Percentiles rank a stretch among this genome's conserved stretches.
phyloP scores from a whole-genome alignment of 2,113 vertebrate species.

The Ceyx margarethae region DNA sequence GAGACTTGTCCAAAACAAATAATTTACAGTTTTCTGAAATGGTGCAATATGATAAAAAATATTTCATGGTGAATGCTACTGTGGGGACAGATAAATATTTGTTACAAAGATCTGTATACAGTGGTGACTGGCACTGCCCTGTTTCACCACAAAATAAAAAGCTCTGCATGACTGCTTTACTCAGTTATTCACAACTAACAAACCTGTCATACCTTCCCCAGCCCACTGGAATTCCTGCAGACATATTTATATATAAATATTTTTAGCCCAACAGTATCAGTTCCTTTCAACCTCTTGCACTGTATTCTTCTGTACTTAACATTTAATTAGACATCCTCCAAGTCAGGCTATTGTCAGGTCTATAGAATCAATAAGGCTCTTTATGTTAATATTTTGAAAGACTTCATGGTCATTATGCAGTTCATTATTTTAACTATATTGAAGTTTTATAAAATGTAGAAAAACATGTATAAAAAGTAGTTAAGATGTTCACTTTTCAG shows the following conservation, averaged over 20 bases:
- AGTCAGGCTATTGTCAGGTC: not conserved
- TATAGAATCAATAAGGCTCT: not conserved
- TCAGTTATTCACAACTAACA: conserved; percentile 36
- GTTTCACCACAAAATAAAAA: conserved; percentile 9
- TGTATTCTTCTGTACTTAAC: not conserved
- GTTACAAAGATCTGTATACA: not conserved
- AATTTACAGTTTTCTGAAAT: not conserved
- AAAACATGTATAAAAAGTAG: not conserved
- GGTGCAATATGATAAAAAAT: not conserved
- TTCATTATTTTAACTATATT: not conserved
- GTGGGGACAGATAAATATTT: not conserved
- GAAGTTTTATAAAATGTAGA: not conserved
- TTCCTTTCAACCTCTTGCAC: not conserved
- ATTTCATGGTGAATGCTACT: not conserved
- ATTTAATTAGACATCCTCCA: not conserved
- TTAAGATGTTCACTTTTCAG: not conserved
- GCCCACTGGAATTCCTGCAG: conserved; percentile 23
- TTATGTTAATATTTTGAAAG: not conserved
- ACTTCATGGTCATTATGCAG: not conserved
- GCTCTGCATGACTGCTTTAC: conserved; percentile 25
- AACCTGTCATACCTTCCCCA: conserved; percentile 22
- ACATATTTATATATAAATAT: not conserved
- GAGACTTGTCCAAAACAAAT: not conserved
- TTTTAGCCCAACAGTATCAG: conserved; percentile 6
- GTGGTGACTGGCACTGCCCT: conserved; percentile 15